Base-by-base conservation (phyloP, 1,140 invertebrate genomes). In the Pogonomyrmex californicus region DNA sequence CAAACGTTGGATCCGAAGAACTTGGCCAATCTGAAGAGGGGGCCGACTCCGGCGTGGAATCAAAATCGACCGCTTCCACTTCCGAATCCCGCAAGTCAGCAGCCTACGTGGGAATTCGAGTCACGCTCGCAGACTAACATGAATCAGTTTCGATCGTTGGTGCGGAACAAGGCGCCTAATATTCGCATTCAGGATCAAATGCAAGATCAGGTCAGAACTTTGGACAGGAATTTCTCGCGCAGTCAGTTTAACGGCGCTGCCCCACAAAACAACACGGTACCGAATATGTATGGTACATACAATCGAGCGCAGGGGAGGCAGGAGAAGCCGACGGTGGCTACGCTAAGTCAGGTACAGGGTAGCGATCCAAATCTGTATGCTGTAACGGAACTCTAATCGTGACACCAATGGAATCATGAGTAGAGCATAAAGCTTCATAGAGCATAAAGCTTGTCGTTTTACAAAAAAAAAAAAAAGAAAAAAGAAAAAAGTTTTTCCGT, bases 221-320 rank as follows among this genome's bases (percentile, higher is more conserved):
- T 95, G 30, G 95, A 95, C 68, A 91, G 95, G 23, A 95, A 95
- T 82, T 95, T 95, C 65, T 92, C 93, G 4, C 92, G 95, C 1
- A 92, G 92, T 6, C 95, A 95, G 33, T 95, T 94, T 85, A 93
- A 92, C 62, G 94, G 93, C 51, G 90, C 91, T 0, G 91, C 88
- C 0, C 4, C 79, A 30, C 94, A 93, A 30, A 94, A 94, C 54
- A 94, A 93, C 60, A 75, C 92, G 4, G 94, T 95, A 30, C 95
- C 95, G 12, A 95, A 95, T 38, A 95, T 95, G 95, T 95, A 95
- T 77, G 95, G 95, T 9, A 95, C 95, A 7, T 95, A 95, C 54
- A 95, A 95, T 86, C 87, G 95, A 0, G 90, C 94, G 17, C 94
- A 95, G 38, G 92, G 92, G 6, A 93, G 95, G 38, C 94, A 95